A percentile compares a stretch with the other conserved stretches of the same genome.
Conservation (phyloP, 2,888 invertebrate genomes). For the Dolichomitus sp. region DNA sequence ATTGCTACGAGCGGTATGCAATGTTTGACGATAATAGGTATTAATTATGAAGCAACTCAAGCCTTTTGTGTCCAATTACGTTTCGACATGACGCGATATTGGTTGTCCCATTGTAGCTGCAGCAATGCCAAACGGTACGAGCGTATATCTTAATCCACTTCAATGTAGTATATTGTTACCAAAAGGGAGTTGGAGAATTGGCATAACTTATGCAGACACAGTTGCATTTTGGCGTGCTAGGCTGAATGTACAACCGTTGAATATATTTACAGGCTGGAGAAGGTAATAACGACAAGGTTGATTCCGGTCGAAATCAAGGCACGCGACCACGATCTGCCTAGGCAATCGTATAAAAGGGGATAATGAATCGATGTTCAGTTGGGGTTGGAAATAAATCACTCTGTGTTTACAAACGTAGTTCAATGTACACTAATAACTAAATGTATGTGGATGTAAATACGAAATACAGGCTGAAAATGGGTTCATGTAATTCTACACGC, state of each 20-base stretch:
- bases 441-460: slow-evolving; percentile 12
- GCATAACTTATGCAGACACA: not conserved
- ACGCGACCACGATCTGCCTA: slow-evolving; percentile 38
- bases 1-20: slow-evolving; percentile 17
- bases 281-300: slow-evolving; percentile 48
- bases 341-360: slow-evolving; percentile 41
- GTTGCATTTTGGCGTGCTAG: not conserved
- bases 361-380: slow-evolving; percentile 17
- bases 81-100: slow-evolving; percentile 27
- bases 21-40: slow-evolving; percentile 17
- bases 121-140: slow-evolving; percentile 12
- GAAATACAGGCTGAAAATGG: not conserved
- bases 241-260: slow-evolving; percentile 31
- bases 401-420: not conserved
- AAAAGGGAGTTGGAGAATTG: slow-evolving; percentile 45
- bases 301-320: slow-evolving; percentile 43
- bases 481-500: not conserved
- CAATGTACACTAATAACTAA: not conserved
- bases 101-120: slow-evolving; percentile 15
- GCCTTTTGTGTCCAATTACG: slow-evolving; percentile 48
- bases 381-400: not conserved
- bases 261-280: slow-evolving; percentile 4
- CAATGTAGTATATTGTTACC: slow-evolving; percentile 36
- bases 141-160: slow-evolving; percentile 39
- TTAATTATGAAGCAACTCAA: slow-evolving; percentile 5